These are phyloP conservation scores for Oostethus manadensis DNA, from an alignment of 2,113 vertebrate species.

Conservation along the genomic window DNA sequence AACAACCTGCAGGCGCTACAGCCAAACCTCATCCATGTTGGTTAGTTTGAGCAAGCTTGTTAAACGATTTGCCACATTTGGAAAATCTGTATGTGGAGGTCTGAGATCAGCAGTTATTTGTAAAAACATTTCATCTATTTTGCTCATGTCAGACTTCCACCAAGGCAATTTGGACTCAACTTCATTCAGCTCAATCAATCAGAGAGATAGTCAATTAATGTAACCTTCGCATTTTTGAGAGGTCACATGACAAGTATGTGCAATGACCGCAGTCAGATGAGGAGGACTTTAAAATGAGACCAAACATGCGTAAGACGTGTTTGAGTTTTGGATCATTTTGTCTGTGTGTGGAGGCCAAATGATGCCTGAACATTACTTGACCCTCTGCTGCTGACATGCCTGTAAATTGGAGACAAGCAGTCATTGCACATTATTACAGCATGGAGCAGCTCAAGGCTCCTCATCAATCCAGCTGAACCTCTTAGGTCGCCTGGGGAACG, in stretches of 20 bases:
- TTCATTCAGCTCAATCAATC: neutral
- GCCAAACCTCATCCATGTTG: neutral
- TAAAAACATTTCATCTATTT: neutral
- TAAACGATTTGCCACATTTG: neutral
- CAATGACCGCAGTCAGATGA: neutral
- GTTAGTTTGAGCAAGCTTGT: conserved; percentile 46
- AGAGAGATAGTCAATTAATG: neutral
- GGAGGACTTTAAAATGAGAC: too few relatives aligned
- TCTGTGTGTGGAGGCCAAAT: neutral
- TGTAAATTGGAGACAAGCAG: conserved; percentile 27
- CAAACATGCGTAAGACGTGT: neutral
- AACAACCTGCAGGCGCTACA: conserved; percentile 35
- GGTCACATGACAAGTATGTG: conserved; percentile 9
- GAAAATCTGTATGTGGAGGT: conserved; percentile 16
- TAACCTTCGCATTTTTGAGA: neutral
- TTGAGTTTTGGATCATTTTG: neutral
- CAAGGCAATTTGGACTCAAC: conserved; percentile 9
- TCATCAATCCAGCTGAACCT: neutral
- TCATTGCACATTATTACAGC: conserved; percentile 37
- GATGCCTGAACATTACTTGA: conserved; percentile 15
- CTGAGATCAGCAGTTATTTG: conserved; percentile 30
- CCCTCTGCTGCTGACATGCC: conserved; percentile 6
- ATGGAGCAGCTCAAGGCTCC: neutral
- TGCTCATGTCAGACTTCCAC: conserved; percentile 45
- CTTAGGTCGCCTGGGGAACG: conserved; percentile 6